phyloP scores from a whole-genome alignment of 2,888 invertebrate species.

The Polymixis flavicincta region DNA sequence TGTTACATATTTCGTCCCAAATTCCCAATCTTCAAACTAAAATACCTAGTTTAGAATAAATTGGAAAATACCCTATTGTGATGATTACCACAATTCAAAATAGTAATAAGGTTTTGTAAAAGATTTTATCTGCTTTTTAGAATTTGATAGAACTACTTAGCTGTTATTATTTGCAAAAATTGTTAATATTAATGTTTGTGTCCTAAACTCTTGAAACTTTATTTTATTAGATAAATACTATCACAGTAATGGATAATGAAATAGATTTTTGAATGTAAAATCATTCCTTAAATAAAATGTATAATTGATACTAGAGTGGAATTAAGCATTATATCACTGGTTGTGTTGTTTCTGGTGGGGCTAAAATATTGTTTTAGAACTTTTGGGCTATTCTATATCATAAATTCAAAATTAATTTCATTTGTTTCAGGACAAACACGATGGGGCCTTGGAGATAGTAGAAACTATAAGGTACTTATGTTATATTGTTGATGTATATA shows the following conservation, averaged over 20 bases:
- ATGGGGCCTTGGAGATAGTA: conserved; percentile 97
- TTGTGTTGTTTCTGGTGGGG: background rate
- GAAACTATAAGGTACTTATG: conserved; percentile 95
- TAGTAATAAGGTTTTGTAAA: background rate
- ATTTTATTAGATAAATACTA: background rate
- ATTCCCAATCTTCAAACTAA: too few species aligned
- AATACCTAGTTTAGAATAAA: too few species aligned
- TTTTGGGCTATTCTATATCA: background rate
- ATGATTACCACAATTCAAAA: background rate
- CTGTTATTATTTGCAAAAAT: background rate
- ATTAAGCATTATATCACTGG: background rate
- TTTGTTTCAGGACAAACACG: conserved; percentile 95
- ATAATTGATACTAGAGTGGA: background rate
- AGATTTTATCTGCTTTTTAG: background rate
- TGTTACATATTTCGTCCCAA: too few species aligned
- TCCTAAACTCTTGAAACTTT: background rate
- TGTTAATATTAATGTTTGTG: background rate
- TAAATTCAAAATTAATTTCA: conserved; percentile 62
- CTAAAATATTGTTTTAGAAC: background rate
- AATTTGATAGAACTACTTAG: background rate
- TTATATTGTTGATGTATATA: conserved; percentile 13
- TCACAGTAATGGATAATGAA: background rate
- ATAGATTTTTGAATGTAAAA: conserved; percentile 1
- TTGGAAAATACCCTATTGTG: too few species aligned
- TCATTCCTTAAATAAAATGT: too few species aligned